phyloP scores from a whole-genome alignment of 2,113 vertebrate species.

The Laticauda laticaudata region DNA sequence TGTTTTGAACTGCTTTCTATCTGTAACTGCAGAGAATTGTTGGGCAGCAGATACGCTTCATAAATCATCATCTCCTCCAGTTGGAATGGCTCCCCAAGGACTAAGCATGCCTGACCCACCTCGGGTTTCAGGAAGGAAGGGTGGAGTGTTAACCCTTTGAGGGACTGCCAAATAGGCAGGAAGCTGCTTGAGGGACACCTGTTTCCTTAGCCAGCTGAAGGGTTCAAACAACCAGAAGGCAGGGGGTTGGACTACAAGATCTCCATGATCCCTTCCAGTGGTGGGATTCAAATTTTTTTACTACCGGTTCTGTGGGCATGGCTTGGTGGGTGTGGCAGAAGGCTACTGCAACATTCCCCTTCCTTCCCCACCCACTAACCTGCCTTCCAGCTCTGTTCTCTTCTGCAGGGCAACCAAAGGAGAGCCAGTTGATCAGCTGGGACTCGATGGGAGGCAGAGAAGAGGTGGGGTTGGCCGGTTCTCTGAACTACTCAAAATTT shows the following conservation, averaged over 20 bases:
- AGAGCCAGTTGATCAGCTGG: too few species aligned
- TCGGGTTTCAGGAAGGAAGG: not conserved
- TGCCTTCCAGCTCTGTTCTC: too few species aligned
- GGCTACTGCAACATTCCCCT: too few species aligned
- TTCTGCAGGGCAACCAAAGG: too few species aligned
- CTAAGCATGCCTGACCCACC: not conserved
- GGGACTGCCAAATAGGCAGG: not conserved
- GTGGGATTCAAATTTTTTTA: too few species aligned
- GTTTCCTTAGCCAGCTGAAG: not conserved
- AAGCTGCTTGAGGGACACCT: not conserved
- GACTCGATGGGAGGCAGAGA: too few species aligned
- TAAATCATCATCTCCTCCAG: not conserved
- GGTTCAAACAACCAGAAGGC: too few species aligned
- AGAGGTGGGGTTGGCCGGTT: too few species aligned
- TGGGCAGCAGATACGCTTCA: not conserved
- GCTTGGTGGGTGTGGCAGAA: too few species aligned
- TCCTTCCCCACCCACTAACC: too few species aligned
- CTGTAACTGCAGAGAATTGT: not conserved
- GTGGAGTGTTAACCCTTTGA: not conserved
- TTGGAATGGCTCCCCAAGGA: not conserved
- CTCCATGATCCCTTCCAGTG: not conserved
- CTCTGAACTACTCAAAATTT: too few species aligned
- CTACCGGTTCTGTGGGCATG: too few species aligned
- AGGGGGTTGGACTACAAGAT: not conserved
- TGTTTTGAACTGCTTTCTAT: not conserved